Percentiles rank a stretch among this genome's conserved stretches.
These are phyloP conservation scores for Sitta europaea DNA, from an alignment of 2,113 vertebrate species.

Conservation along the genomic window DNA sequence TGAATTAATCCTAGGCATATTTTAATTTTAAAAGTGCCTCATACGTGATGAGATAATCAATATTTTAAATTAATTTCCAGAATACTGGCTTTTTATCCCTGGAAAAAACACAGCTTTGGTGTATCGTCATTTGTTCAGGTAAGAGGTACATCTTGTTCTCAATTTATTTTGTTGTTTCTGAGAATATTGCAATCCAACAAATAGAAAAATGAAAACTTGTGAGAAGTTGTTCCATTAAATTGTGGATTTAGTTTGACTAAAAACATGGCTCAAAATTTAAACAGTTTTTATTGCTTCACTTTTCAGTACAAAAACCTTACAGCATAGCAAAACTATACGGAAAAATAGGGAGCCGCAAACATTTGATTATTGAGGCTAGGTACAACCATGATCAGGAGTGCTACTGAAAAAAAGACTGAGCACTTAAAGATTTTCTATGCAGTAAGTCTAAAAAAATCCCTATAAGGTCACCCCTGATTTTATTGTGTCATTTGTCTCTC, in stretches of 20 bases:
- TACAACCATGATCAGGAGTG: background rate
- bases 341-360: background rate
- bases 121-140: background rate
- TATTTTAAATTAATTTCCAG: background rate
- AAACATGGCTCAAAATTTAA: background rate
- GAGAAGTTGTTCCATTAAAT: background rate
- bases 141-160: background rate
- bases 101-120: background rate
- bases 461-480: background rate
- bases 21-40: background rate
- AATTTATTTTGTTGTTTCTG: background rate
- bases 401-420: background rate
- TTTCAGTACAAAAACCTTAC: background rate
- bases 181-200: background rate
- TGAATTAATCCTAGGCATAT: background rate
- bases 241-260: background rate
- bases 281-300: background rate
- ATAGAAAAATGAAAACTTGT: background rate
- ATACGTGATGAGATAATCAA: background rate
- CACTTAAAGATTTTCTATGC: fast-evolving
- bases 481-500: background rate
- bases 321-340: background rate
- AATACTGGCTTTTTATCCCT: background rate
- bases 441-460: background rate
- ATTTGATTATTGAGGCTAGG: background rate